Percentiles rank a stretch among this genome's conserved stretches.
These are phyloP conservation scores for Nibea albiflora DNA, from an alignment of 2,113 vertebrate genomes.

Conservation along the genomic window DNA sequence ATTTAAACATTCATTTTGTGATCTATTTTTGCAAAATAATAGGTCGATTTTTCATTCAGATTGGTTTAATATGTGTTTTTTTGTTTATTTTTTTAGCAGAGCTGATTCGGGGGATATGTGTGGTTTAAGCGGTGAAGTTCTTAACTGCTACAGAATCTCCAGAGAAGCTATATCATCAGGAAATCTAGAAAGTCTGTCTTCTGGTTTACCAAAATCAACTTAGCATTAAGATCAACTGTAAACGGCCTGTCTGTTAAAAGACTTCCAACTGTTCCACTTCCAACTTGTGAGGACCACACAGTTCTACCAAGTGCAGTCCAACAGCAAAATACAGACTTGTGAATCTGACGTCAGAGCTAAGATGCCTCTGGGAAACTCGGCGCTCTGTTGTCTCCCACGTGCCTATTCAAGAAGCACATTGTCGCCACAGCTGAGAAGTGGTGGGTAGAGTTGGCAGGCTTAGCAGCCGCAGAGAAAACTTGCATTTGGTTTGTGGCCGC, in stretches of 20 bases:
- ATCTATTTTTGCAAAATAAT: slow-evolving; percentile 47
- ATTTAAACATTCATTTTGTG: slow-evolving; percentile 29
- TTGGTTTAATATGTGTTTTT: slow-evolving; percentile 28
- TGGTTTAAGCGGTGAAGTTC: slow-evolving; percentile 48
- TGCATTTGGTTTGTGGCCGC: slow-evolving; percentile 41
- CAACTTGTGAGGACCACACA: slow-evolving; percentile 67
- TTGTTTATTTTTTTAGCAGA: background rate
- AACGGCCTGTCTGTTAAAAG: slow-evolving; percentile 44
- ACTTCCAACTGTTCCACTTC: slow-evolving; percentile 54
- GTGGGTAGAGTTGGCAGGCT: slow-evolving; percentile 49
- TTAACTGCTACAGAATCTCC: slow-evolving; percentile 48
- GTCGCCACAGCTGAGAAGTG: slow-evolving; percentile 51
- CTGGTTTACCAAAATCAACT: slow-evolving; percentile 68
- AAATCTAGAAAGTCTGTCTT: slow-evolving; percentile 63
- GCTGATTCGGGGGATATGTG: slow-evolving; percentile 43
- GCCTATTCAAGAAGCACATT: slow-evolving; percentile 38
- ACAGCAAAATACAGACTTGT: slow-evolving; percentile 33
- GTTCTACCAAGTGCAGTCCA: slow-evolving; percentile 37
- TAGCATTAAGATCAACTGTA: slow-evolving; percentile 52
- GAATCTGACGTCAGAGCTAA: slow-evolving; percentile 45
- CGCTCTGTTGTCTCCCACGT: slow-evolving; percentile 56
- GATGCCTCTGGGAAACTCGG: slow-evolving; percentile 62
- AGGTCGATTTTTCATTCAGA: slow-evolving; percentile 23
- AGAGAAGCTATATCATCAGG: slow-evolving; percentile 51
- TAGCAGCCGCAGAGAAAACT: slow-evolving; percentile 20